These are phyloP conservation scores for Heterodera carotae DNA, from an alignment of 1,140 invertebrate species.

Conservation along the genomic window DNA sequence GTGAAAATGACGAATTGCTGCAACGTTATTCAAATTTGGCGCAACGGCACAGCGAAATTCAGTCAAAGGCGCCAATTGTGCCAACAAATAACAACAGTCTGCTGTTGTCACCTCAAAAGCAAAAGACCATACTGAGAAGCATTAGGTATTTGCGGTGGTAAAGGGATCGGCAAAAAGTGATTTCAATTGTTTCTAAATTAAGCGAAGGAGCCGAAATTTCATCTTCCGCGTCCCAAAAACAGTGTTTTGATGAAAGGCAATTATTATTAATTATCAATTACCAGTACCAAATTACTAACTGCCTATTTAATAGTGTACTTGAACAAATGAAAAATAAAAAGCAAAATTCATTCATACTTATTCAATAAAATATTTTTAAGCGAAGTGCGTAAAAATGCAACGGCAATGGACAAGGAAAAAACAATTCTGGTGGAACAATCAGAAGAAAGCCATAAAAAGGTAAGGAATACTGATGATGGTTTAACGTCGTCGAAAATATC, in stretches of 20 bases:
- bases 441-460: background rate
- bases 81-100: no score
- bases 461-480: background rate
- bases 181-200: background rate
- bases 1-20: conserved; percentile 61
- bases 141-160: background rate
- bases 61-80: background rate
- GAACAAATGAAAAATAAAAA: background rate
- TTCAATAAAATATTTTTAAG: background rate
- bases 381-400: background rate
- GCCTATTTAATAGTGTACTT: no score
- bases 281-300: no score
- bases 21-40: conserved; percentile 24
- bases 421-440: background rate
- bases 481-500: no score
- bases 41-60: conserved; percentile 16
- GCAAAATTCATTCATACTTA: background rate
- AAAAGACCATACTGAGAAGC: conserved; percentile 10
- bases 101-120: background rate
- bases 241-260: background rate
- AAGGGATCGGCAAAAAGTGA: background rate
- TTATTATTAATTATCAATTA: background rate
- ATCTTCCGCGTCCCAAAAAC: background rate
- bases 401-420: background rate
- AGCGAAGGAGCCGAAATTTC: background rate